These are phyloP conservation scores for Frankliniella intonsa DNA, from an alignment of 2,888 invertebrate species.

Conservation along the genomic window DNA sequence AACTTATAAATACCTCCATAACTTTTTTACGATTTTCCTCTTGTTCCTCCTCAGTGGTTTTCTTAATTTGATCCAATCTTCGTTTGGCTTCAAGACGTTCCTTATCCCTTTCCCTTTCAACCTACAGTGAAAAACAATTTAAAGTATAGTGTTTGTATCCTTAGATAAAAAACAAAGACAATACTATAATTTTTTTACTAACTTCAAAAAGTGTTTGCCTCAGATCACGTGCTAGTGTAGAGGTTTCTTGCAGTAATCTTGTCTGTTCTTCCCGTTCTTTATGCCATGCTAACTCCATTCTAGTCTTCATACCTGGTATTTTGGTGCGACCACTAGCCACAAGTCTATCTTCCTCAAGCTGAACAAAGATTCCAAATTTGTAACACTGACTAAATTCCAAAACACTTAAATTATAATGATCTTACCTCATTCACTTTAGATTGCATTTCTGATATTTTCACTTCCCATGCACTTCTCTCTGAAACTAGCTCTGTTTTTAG, in stretches of 20 bases:
- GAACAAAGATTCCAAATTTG: conserved; percentile 34
- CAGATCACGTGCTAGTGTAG: conserved; percentile 80
- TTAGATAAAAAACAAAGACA: neutral
- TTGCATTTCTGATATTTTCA: conserved; percentile 81
- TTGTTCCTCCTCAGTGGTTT: conserved; percentile 80
- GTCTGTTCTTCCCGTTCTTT: conserved; percentile 91
- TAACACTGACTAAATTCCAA: neutral
- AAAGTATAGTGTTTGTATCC: neutral
- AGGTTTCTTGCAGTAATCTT: conserved; percentile 82
- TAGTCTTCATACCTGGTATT: conserved; percentile 77
- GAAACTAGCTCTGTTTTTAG: conserved; percentile 85
- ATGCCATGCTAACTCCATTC: conserved; percentile 89
- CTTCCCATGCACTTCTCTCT: conserved; percentile 79
- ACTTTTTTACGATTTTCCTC: conserved; percentile 83
- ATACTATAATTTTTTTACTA: conserved; percentile 34
- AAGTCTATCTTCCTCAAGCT: conserved; percentile 83
- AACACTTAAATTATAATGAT: conserved; percentile 11
- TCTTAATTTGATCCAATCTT: conserved; percentile 77
- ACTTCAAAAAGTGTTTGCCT: conserved; percentile 81
- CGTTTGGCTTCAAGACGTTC: conserved; percentile 82
- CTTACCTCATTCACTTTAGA: conserved; percentile 76
- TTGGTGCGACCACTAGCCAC: conserved; percentile 78
- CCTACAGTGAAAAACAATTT: conserved; percentile 48
- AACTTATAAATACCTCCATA: conserved; percentile 47
- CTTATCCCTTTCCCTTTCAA: conserved; percentile 84